Percentiles rank a stretch among this genome's conserved stretches.
These are phyloP conservation scores for Pseudochromis fuscus DNA, from an alignment of 2,797 vertebrate genomes.

Conservation along the genomic window DNA sequence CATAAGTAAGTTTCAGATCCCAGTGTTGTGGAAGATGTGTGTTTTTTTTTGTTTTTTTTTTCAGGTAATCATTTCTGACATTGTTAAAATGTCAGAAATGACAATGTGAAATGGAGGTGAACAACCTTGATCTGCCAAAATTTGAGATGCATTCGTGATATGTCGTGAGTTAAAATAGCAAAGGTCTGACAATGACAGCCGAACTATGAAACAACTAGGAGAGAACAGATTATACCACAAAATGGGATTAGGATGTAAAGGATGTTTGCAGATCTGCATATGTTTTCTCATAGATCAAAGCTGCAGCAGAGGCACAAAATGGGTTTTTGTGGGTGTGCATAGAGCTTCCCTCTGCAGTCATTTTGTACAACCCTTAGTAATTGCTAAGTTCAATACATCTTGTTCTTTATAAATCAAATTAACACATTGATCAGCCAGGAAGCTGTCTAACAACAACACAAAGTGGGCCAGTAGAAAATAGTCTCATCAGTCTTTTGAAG, in stretches of 20 bases:
- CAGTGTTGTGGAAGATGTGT: not conserved
- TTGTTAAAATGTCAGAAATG: slow-evolving; percentile 37
- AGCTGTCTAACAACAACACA: slow-evolving; percentile 70
- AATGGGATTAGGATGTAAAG: slow-evolving; percentile 60
- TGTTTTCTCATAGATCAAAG: slow-evolving; percentile 61
- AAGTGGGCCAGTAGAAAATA: slow-evolving; percentile 59
- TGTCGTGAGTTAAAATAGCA: slow-evolving; percentile 42
- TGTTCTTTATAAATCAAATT: slow-evolving; percentile 80
- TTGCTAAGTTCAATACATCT: slow-evolving; percentile 75
- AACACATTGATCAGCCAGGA: slow-evolving; percentile 76
- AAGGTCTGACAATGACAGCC: slow-evolving; percentile 43
- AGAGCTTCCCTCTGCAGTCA: slow-evolving; percentile 60
- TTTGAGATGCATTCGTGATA: slow-evolving; percentile 29
- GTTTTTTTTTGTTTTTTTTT: slow-evolving; percentile 6
- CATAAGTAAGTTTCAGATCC: slow-evolving; percentile 36
- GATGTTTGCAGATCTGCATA: slow-evolving; percentile 52
- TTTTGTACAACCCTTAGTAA: slow-evolving; percentile 67
- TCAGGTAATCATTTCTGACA: too few species aligned
- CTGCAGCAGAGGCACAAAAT: slow-evolving; percentile 51
- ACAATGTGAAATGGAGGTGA: slow-evolving; percentile 37
- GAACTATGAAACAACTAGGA: slow-evolving; percentile 37
- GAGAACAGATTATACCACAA: slow-evolving; percentile 56
- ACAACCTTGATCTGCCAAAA: slow-evolving; percentile 30
- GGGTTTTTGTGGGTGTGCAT: slow-evolving; percentile 55
- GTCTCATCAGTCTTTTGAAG: slow-evolving; percentile 66